Percentiles rank a stretch among this genome's conserved stretches.
These are phyloP conservation scores for Phengaris arion DNA, from an alignment of 2,888 invertebrate genomes.

Conservation along the genomic window DNA sequence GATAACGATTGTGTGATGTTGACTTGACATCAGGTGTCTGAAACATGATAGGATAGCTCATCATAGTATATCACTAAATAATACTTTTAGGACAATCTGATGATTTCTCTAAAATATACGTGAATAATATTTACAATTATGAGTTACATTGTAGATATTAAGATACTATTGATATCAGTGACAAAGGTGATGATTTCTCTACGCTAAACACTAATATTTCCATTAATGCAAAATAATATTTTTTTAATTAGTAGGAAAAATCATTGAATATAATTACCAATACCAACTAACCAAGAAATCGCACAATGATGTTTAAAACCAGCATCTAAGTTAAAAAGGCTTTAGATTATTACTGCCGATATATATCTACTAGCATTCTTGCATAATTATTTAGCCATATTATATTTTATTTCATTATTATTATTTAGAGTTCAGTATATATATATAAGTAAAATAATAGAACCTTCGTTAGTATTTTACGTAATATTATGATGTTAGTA, in stretches of 20 bases:
- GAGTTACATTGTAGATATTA: too few relatives aligned
- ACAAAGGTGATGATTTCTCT: too few relatives aligned
- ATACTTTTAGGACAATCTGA: neutral
- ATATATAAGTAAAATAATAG: neutral
- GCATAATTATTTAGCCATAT: neutral
- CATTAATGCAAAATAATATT: too few relatives aligned
- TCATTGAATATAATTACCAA: neutral
- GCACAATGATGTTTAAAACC: neutral
- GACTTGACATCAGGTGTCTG: conserved; percentile 36
- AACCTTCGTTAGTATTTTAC: too few relatives aligned
- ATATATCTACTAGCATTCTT: conserved; percentile 7
- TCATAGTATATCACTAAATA: conserved; percentile 32
- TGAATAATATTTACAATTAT: too few relatives aligned
- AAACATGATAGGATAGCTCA: conserved; percentile 34
- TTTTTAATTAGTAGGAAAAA: neutral
- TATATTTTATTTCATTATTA: neutral
- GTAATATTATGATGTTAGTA: too few relatives aligned
- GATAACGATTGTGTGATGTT: conserved; percentile 40
- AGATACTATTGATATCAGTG: too few relatives aligned
- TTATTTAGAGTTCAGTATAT: neutral
- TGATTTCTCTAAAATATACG: neutral
- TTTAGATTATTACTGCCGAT: neutral
- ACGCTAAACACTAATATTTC: too few relatives aligned
- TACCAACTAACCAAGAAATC: neutral
- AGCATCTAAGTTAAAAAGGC: conserved; percentile 3